Conservation (phyloP, 2,797 vertebrate genomes). For the Podarcis lilfordi region DNA sequence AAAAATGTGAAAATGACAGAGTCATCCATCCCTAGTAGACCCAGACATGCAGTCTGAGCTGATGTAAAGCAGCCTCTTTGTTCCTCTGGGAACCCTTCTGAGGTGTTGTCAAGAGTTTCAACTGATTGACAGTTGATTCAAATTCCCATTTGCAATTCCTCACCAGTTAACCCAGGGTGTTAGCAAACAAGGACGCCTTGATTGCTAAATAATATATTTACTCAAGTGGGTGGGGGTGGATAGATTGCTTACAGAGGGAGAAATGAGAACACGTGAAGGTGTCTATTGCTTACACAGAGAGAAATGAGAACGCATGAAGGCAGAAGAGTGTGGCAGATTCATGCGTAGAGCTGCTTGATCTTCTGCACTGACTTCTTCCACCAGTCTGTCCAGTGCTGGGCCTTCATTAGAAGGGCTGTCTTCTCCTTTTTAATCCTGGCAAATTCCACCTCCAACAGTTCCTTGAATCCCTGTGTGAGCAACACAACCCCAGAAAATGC, state of each 20-base stretch:
- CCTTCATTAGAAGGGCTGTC: slow-evolving; percentile 60
- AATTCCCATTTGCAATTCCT: not conserved
- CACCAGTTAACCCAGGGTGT: not conserved
- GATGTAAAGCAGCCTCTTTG: too few relatives aligned
- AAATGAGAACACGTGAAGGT: not conserved
- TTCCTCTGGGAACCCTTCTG: not conserved
- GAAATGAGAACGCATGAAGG: not conserved
- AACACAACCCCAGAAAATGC: not conserved
- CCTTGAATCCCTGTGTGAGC: slow-evolving; percentile 74
- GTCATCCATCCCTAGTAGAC: too few relatives aligned
- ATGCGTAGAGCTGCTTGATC: slow-evolving; percentile 69
- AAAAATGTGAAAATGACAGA: too few relatives aligned
- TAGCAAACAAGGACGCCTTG: not conserved
- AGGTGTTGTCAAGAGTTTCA: not conserved
- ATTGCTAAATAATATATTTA: not conserved
- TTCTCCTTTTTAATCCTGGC: slow-evolving; percentile 65
- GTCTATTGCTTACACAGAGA: not conserved
- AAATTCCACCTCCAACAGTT: slow-evolving; percentile 62
- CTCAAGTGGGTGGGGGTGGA: not conserved
- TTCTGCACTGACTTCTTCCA: slow-evolving; percentile 75
- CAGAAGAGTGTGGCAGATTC: not conserved
- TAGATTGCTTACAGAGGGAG: not conserved
- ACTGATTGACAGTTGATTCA: not conserved
- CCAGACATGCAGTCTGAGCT: too few relatives aligned
- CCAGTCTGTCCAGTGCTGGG: slow-evolving; percentile 66